A percentile compares a stretch with the other conserved stretches of the same genome.
phyloP scores from a whole-genome alignment of 35 echinoderm and acorn worm species.

The Stichopus chloronotus region DNA sequence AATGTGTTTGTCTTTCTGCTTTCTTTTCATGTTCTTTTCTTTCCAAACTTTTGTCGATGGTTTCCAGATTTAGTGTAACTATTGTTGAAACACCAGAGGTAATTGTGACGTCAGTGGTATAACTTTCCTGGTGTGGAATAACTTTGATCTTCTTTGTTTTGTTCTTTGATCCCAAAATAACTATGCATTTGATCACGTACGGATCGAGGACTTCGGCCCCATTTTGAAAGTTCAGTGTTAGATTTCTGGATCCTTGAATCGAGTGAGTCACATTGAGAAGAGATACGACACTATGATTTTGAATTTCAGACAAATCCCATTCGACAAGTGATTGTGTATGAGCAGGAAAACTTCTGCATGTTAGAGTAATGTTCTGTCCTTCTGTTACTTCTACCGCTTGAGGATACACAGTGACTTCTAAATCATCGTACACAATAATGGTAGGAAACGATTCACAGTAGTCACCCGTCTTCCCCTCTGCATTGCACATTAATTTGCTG shows the following conservation, averaged over 20 bases:
- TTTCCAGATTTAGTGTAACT: too few relatives aligned
- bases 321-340: background rate
- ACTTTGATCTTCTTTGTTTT: background rate
- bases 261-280: background rate
- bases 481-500: background rate
- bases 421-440: background rate
- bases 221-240: constrained; percentile 13
- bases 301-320: background rate
- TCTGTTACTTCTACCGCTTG: background rate
- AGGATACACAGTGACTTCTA: background rate
- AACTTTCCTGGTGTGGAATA: background rate
- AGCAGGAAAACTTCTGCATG: background rate
- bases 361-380: background rate
- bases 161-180: background rate
- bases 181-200: background rate
- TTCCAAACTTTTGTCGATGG: too few relatives aligned
- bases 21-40: too few relatives aligned
- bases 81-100: too few relatives aligned
- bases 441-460: background rate
- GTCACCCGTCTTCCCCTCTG: background rate
- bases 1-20: too few relatives aligned
- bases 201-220: background rate
- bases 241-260: background rate
- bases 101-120: background rate
- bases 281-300: background rate